Conservation (phyloP, 2,113 vertebrate species). For the Mastomys coucha region DNA sequence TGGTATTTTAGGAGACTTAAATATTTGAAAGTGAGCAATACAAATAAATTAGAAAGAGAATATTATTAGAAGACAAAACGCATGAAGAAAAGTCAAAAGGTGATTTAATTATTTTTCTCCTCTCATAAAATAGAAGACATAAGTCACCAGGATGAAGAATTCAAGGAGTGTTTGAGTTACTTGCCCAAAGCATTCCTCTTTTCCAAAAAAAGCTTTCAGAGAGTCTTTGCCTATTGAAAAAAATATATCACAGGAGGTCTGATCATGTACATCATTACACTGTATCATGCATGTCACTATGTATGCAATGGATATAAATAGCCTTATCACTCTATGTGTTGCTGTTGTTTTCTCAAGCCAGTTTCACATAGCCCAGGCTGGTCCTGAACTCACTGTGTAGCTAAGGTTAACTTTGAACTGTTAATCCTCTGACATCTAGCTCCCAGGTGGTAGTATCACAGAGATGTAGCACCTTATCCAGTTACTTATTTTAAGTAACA, state of each 20-base stretch:
- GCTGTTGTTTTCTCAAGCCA: background rate
- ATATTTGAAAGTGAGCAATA: conserved; percentile 84
- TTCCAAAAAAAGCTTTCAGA: conserved; percentile 13
- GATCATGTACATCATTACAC: too few species aligned
- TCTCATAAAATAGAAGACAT: conserved; percentile 56
- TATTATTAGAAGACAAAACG: conserved; percentile 72
- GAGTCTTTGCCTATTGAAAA: background rate
- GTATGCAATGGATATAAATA: background rate
- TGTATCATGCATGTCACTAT: background rate
- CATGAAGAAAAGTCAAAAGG: conserved; percentile 82
- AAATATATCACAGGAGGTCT: background rate
- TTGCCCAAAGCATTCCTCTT: background rate
- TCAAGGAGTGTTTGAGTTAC: background rate
- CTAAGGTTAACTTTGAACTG: background rate
- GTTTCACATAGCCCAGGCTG: background rate
- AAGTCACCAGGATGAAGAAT: conserved; percentile 39
- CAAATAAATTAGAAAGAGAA: conserved; percentile 81
- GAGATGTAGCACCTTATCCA: background rate
- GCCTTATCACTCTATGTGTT: background rate
- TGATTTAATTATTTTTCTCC: conserved; percentile 74
- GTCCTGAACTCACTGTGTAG: background rate
- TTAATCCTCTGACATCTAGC: background rate
- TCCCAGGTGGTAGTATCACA: background rate
- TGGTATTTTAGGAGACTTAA: conserved; percentile 80
- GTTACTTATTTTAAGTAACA: conserved; percentile 6